Percentiles rank a stretch among this genome's conserved stretches.
These are phyloP conservation scores for Chelmon rostratus DNA, from an alignment of 2,797 vertebrate genomes.

Conservation along the genomic window DNA sequence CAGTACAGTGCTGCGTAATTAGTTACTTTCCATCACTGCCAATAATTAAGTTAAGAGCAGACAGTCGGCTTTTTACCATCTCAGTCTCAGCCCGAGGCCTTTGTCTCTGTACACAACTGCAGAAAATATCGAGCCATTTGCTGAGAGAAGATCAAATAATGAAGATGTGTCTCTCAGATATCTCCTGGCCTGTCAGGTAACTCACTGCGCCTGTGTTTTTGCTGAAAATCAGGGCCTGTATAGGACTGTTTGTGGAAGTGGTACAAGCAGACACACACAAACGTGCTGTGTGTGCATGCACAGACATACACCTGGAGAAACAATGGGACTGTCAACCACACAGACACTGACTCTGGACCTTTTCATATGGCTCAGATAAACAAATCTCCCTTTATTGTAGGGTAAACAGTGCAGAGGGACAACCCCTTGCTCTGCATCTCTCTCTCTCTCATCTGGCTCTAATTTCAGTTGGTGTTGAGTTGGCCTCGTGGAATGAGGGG, in stretches of 20 bases:
- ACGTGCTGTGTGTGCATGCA: neutral
- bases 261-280: conserved; percentile 22
- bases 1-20: conserved; percentile 17
- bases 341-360: conserved; percentile 2
- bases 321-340: conserved; percentile 21
- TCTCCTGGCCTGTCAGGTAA: conserved; percentile 43
- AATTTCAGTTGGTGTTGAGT: conserved; percentile 48
- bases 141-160: conserved; percentile 70
- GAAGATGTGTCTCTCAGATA: conserved; percentile 66
- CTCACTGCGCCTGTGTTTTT: conserved; percentile 46
- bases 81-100: conserved; percentile 55
- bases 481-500: conserved; percentile 48
- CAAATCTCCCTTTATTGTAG: conserved; percentile 28
- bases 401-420: conserved; percentile 14
- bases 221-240: conserved; percentile 9
- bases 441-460: conserved; percentile 55
- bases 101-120: conserved; percentile 43
- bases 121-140: conserved; percentile 61
- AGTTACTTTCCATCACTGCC: conserved; percentile 48
- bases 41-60: conserved; percentile 57
- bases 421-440: conserved; percentile 17
- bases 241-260: conserved; percentile 19
- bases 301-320: conserved; percentile 40
- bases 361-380: conserved; percentile 33
- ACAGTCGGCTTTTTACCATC: conserved; percentile 58